A percentile compares a stretch with the other conserved stretches of the same genome.
phyloP scores from a whole-genome alignment of 2,113 vertebrate species.

The Isichthys henryi region DNA sequence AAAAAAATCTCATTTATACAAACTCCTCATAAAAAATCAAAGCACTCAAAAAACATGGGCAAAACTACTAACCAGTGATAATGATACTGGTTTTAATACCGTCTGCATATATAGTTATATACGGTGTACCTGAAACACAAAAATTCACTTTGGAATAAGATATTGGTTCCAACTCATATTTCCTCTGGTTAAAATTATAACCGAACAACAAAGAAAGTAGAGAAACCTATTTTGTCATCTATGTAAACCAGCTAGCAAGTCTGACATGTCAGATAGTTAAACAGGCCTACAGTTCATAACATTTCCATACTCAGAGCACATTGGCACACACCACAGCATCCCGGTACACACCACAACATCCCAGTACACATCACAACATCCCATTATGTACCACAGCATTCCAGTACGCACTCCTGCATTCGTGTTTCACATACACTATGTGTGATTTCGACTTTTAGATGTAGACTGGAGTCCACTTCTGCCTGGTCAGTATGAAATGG shows the following conservation, averaged over 20 bases:
- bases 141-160: not conserved
- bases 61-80: not conserved
- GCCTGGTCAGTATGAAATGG: not conserved
- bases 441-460: not conserved
- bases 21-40: not conserved
- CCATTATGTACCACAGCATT: no score
- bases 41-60: not conserved
- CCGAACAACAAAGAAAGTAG: not conserved
- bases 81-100: not conserved
- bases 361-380: not conserved
- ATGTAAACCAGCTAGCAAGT: not conserved
- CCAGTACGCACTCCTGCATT: no score
- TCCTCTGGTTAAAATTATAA: not conserved
- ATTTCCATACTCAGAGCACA: not conserved
- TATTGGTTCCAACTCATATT: not conserved
- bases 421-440: not conserved
- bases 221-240: not conserved
- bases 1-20: not conserved
- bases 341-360: no score
- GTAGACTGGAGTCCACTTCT: not conserved
- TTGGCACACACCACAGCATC: not conserved
- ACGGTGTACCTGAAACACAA: not conserved
- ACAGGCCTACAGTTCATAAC: not conserved
- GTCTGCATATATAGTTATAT: not conserved
- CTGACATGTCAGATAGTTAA: not conserved